A percentile compares a stretch with the other conserved stretches of the same genome.
Evolutionary conservation across 1,140 invertebrate species (phyloP).

Genomic region (Stegodyphus mimosarum): DNA sequence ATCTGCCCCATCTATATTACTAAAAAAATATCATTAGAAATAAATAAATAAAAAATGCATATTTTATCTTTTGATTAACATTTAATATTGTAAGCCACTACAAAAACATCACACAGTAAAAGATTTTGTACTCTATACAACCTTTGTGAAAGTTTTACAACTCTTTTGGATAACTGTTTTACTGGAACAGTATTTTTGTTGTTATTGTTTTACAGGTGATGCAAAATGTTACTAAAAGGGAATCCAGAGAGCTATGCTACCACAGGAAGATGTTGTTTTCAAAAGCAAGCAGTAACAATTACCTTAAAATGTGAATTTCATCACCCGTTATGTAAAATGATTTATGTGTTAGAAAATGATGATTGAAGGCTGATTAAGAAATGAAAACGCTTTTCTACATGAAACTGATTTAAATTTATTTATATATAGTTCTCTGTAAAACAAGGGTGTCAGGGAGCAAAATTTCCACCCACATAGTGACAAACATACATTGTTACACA

Average conservation of each 20-base stretch:
- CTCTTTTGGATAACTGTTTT: neutral
- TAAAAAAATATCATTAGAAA: neutral
- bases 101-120: conserved; percentile 14
- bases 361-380: neutral
- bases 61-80: conserved; percentile 28
- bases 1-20: conserved; percentile 21
- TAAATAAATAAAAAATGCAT: conserved; percentile 23
- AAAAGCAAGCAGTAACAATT: conserved; percentile 8
- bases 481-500: neutral
- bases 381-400: neutral
- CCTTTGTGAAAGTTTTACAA: conserved; percentile 9
- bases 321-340: conserved; percentile 36
- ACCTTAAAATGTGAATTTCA: conserved; percentile 41
- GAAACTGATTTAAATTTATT: neutral
- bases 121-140: conserved; percentile 52
- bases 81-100: conserved; percentile 14
- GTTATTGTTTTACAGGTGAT: conserved; percentile 53
- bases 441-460: conserved; percentile 12
- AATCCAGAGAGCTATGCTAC: conserved; percentile 47
- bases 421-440: too few relatives aligned
- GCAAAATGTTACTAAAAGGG: conserved; percentile 48
- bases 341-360: neutral
- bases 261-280: conserved; percentile 23
- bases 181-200: conserved; percentile 32
- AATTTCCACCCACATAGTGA: conserved; percentile 33